Base-by-base conservation (phyloP, 2,888 invertebrate species). In the Harpagoxenus sublaevis region DNA sequence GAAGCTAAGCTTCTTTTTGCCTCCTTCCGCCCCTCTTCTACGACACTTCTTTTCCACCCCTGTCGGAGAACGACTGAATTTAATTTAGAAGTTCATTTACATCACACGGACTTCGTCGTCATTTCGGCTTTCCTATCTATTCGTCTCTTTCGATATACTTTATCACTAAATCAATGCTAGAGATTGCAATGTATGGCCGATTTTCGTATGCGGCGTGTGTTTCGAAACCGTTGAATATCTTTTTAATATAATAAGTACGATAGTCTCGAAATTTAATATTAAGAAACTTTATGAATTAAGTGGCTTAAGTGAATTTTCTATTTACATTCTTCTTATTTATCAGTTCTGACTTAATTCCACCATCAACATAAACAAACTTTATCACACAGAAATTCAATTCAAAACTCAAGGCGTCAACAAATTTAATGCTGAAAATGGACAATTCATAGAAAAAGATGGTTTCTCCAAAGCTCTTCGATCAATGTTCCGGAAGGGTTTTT, bases 81-180 rank as follows among this genome's bases (percentile, higher is more conserved):
- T 92, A 89, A 92, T 92, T 90, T 91, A 88, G 86, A 86, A 87
- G 88, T 89, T 90, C 88, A 91, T 89, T 91, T 90, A 88, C 92
- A 89, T 90, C 73, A 84, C 81, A 71, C 81, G 55, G 79, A 84
- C 74, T 81, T 84, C 81, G 83, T 83, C 83, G 70, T 62, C 82
- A 62, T 75, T 84, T 51, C 81, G 63, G 18, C 53, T 12, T 55
- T 84, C 48, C 51, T 70, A 28, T 66, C 57, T 75, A 35, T 65
- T 23, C 55, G 9, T 45, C n/a, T 63, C 23, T 35, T 45, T 65
- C 31, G 63, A 53, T 23, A 55, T 39, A 53, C 45, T 77, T 65
- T 12, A 53, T 45, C 28, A 5, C 9, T 23, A 23, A 83, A 77
- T 75, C 65, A 42, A 51, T 18, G 55, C 5, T 51, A 12, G n/a